Evolutionary conservation across 1,140 invertebrate species (phyloP).

Genomic region (Neodiprion fabricii): DNA sequence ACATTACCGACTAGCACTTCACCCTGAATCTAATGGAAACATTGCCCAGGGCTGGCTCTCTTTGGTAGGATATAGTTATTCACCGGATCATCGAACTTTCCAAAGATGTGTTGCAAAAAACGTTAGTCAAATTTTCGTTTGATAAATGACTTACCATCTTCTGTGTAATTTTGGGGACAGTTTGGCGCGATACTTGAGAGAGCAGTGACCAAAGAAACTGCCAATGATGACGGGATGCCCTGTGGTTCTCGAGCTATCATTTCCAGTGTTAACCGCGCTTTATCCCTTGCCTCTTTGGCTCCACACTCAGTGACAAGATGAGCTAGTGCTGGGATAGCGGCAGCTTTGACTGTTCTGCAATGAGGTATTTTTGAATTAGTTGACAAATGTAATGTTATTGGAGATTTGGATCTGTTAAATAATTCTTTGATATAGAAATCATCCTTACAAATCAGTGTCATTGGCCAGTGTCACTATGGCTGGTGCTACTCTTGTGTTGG

Average conservation of each 20-base stretch:
- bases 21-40: constrained; percentile 15
- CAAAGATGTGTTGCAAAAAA: too few relatives aligned
- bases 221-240: constrained; percentile 51
- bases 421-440: constrained; percentile 10
- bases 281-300: constrained; percentile 68
- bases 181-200: constrained; percentile 61
- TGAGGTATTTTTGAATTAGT: constrained; percentile 27
- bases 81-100: not conserved
- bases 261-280: constrained; percentile 76
- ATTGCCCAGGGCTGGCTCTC: constrained; percentile 8
- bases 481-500: constrained; percentile 69
- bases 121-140: not conserved
- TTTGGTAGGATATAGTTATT: not conserved
- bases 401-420: not conserved
- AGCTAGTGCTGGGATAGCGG: constrained; percentile 71
- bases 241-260: constrained; percentile 60
- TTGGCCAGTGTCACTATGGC: constrained; percentile 75
- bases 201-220: constrained; percentile 61
- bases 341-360: constrained; percentile 68
- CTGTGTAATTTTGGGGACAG: constrained; percentile 63
- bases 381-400: not conserved
- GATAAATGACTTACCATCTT: constrained; percentile 59
- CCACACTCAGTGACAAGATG: constrained; percentile 68
- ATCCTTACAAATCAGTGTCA: constrained; percentile 72
- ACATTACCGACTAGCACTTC: constrained; percentile 14